Base-by-base conservation (phyloP, 2,797 vertebrate species). In the Setipinna tenuifilis region DNA sequence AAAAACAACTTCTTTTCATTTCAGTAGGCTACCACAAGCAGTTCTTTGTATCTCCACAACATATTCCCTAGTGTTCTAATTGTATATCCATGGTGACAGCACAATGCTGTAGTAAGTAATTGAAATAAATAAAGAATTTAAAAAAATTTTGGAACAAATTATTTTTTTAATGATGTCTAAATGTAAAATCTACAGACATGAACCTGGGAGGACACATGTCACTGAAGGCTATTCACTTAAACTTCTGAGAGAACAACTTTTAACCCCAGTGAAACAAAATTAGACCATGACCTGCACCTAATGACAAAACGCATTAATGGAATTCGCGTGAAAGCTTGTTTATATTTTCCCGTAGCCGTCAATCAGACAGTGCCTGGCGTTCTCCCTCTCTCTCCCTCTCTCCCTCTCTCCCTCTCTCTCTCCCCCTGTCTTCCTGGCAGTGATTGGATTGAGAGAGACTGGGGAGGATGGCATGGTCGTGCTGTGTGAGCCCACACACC, bases 401-500 rank as follows among this genome's bases (percentile, higher is more conserved):
- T 62, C 59, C 23, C 61, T 65, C 61, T 65, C 61, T 25, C 61
- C 23, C 61, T 62, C 61, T n/a, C 61, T 7, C 17, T 62, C 61
- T 62, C 61, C 11, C 61, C 17, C 61, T 65, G 3, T 23, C 82
- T 82, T n/a, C 61, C 86, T 71, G 89, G 84, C 90, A 88, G 88
- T 92, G 92, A 91, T 90, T 92, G 92, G 68, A 75, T 75, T n/a
- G 19, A 85, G 62, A 88, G 87, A 91, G 85, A 1, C 85, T 7
- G 84, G 88, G 75, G 88, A 92, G 90, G 87, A 92, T 83, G 89
- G 90, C 71, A 91, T 48, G 50, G 82, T 25, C 54, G 25, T 21
- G 82, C 54, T 75, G 25, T 3, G 82, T 7, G 78, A 93, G 91
- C 90, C 91, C 91, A 93, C 92, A 92, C 92, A 92, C 89, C 93